Conservation (phyloP, 2,888 invertebrate genomes). For the Lithophane semibrunnea region DNA sequence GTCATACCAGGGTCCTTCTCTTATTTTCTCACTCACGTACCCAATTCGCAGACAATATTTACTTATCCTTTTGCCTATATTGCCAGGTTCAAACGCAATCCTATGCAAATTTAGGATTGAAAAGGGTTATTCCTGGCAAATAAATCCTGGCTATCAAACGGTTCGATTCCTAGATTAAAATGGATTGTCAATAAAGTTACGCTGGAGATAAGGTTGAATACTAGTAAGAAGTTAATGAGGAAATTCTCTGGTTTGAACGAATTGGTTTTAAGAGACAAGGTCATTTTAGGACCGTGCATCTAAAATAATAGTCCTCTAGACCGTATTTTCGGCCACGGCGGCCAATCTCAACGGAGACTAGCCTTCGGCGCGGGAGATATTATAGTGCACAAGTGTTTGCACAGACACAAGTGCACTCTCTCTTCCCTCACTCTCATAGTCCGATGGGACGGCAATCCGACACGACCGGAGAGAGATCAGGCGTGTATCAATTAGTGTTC, state of each 20-base stretch:
- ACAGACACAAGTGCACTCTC: too few relatives aligned
- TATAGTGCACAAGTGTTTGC: too few relatives aligned
- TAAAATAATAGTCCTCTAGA: too few relatives aligned
- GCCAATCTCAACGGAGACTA: too few relatives aligned
- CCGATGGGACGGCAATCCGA: too few relatives aligned
- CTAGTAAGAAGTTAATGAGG: neutral
- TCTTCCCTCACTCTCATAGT: too few relatives aligned
- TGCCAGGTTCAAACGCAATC: conserved; percentile 59
- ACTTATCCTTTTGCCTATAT: conserved; percentile 48
- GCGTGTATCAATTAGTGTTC: too few relatives aligned
- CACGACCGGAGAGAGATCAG: too few relatives aligned
- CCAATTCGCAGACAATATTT: conserved; percentile 48
- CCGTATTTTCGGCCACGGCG: too few relatives aligned
- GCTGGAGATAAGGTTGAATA: neutral
- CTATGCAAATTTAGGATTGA: conserved; percentile 59
- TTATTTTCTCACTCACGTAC: conserved; percentile 42
- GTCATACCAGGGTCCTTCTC: conserved; percentile 23
- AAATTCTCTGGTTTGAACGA: neutral
- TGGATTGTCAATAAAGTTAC: conserved; percentile 34
- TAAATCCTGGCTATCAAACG: conserved; percentile 51
- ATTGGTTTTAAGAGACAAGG: neutral
- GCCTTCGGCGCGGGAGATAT: too few relatives aligned
- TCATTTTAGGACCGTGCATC: neutral
- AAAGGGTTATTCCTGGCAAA: conserved; percentile 58
- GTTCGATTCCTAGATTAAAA: conserved; percentile 57